Base-by-base conservation (phyloP, 2,113 vertebrate species). In the Ammodramus savannarum region DNA sequence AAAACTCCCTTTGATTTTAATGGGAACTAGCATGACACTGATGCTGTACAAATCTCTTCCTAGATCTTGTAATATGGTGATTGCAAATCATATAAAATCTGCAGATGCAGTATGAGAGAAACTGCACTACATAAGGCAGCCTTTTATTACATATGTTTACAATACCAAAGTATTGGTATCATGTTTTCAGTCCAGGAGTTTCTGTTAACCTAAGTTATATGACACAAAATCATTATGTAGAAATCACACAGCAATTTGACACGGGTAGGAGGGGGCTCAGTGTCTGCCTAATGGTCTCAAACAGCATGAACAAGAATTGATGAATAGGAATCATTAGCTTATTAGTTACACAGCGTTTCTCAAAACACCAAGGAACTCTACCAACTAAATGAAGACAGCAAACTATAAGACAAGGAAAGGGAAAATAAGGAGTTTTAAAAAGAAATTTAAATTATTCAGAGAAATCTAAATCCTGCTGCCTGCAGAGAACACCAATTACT, bases 141-240 rank as follows among this genome's bases (percentile, higher is more conserved):
- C 15, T 83, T 90, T 75, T 29, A 32, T 41, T 51, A 69, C 49
- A 32, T 27, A 3, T 29, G 27, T 68, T 91, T 89, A 71, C 62
- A 82, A 26, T 31, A 66, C 14, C 32, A 36, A 73, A 73, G 26
- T 17, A 71, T 63, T 22, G 49, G 49, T 10, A 38, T 61, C 72
- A 38, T 52, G 69, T 65, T 89, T 88, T 41, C 59, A 55, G 59
- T 41, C 55, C 52, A 68, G 57, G 80, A 87, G 76, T 55, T 92
- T 85, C 85, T 84, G 63, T 69, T 93, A 83, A 63, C 46, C 31
- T n/a, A 59, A 68, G 73, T 20, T 61, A 19, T 14, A 29, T 71
- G 92, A 88, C 90, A 95, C 23, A 94, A 94, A 95, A 89, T 87
- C 77, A 46, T 96, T 95, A 93, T 75, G 94, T 95, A 89, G 94